Base-by-base conservation (phyloP, 2,113 vertebrate genomes). In the Pangasianodon gigas region DNA sequence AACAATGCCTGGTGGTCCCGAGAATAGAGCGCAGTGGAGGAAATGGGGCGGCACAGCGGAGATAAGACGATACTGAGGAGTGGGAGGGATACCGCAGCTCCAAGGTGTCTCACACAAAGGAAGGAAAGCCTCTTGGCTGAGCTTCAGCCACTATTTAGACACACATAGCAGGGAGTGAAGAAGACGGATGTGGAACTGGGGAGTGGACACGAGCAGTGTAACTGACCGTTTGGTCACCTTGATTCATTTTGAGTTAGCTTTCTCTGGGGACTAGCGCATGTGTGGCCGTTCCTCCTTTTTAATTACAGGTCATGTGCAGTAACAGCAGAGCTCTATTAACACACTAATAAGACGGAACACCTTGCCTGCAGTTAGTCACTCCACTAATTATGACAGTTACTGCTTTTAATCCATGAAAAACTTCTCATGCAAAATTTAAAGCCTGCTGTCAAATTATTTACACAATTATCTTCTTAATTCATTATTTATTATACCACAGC, bases 111-210 rank as follows among this genome's bases (percentile, higher is more conserved):
- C 51, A 83, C 84, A 92, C 86, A 92, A 90, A 92, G 89, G 89
- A 91, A 92, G 92, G 90, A 93, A 93, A 90, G 82, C 32, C 91
- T 65, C 85, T 92, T 92, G 89, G 83, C 87, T 83, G 80, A 24
- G 67, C 71, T 89, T 88, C 89, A 87, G 62, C 75, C 84, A 79
- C 75, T 67, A 65, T 75, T 90, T 87, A 65, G 41, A 89, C 41
- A 84, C 46, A 82, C 69, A 84, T 26, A 84, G 69, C 51, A 41
- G 77, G 84, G 37, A 56, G n/a, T 29, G 41, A 75, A 65, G 86
- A 32, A 84, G 44, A 9, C 65, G 90, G 71, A 86, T 77, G 84
- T 85, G 58, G 86, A 77, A 54, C 60, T 54, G 85, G 48, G 87
- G 87, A 85, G 82, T 85, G 74, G 74, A 82, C 84, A 77, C 8